These are phyloP conservation scores for Steinernema khuongi DNA, from an alignment of 1,140 invertebrate genomes.

Conservation along the genomic window DNA sequence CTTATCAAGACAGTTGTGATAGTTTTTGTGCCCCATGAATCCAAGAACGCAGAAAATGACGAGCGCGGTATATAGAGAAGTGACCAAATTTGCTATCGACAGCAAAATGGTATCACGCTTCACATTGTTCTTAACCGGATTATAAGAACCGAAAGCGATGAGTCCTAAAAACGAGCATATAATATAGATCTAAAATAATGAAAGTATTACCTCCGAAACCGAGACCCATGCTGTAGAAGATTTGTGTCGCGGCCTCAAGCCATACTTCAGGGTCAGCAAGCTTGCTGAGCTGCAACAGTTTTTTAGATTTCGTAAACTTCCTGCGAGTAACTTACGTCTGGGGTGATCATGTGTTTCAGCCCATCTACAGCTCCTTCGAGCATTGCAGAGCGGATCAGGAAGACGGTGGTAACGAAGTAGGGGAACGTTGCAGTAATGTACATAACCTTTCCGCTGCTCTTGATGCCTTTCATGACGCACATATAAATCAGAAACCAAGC, in stretches of 20 bases:
- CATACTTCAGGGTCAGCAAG: conserved; percentile 67
- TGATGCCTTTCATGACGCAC: conserved; percentile 91
- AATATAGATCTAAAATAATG: conserved; percentile 1
- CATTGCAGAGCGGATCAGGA: conserved; percentile 86
- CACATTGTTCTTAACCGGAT: conserved; percentile 90
- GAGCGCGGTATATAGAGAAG: conserved; percentile 93
- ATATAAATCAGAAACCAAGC: conserved; percentile 96
- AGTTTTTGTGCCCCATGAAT: conserved; percentile 68
- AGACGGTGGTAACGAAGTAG: conserved; percentile 86
- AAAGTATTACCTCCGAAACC: conserved; percentile 72
- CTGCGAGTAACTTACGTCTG: conserved; percentile 66
- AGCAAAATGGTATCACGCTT: conserved; percentile 87
- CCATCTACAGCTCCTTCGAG: conserved; percentile 82
- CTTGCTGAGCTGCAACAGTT: conserved; percentile 45
- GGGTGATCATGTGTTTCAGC: conserved; percentile 79
- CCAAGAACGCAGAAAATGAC: conserved; percentile 96
- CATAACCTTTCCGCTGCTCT: conserved; percentile 80
- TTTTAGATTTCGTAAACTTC: neutral
- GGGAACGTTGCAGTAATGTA: conserved; percentile 93
- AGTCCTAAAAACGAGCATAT: conserved; percentile 65
- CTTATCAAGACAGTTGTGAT: conserved; percentile 46
- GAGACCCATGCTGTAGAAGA: conserved; percentile 90
- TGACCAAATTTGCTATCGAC: conserved; percentile 85
- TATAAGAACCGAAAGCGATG: conserved; percentile 90
- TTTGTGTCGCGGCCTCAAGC: conserved; percentile 91